Evolutionary conservation across 2,888 invertebrate species (phyloP), one percentile per base, ranked within the genome.

Genomic region (Eutolmus rufibarbis): DNA sequence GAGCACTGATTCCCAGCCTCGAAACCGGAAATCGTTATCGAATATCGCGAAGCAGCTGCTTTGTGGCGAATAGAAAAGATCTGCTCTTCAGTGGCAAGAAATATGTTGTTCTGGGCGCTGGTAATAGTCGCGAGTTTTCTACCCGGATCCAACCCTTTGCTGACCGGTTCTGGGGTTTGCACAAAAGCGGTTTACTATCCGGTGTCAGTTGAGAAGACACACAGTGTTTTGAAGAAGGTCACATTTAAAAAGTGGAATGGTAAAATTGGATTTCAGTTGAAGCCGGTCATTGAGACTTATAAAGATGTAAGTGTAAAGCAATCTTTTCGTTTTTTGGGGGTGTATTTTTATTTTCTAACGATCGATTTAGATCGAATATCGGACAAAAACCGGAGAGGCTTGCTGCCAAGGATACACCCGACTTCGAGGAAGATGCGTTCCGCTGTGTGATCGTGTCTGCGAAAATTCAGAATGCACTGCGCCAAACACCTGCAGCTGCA

Each of bases 401-500:
- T 87, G 87, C 31, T 87, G 87, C 19, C 19, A 5, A 9, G 87
- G 87, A 31, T 87, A 87, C 43, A 81, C 43, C n/a, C n/a, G 31
- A 14, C 43, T 23, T 19, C 66, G 87, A 23, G 34, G 19, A 34
- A 46, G 56, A 43, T 92, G 92, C 86, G 3, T 66, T 16, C 90
- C 91, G 0, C 3, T 7, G 0, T 92, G 92, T 74, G 9, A 7
- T 0, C 46, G 87, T 0, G 76, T 5, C 5, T 92, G 92, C 66
- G 74, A 12, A 1, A 84, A 92, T 89, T 91, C 92, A 43, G 89
- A 89, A 34, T 93, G 93, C 88, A 88, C 91, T 9, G 91, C 90
- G 4, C 92, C 92, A 4, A 90, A 91, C 37, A 89, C 89, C 19
- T 94, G 94, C 87, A 90, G 91, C n/a, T 94, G 94, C 87, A 86